phyloP scores from a whole-genome alignment of 2,888 invertebrate species.

The Conomelus anceps region DNA sequence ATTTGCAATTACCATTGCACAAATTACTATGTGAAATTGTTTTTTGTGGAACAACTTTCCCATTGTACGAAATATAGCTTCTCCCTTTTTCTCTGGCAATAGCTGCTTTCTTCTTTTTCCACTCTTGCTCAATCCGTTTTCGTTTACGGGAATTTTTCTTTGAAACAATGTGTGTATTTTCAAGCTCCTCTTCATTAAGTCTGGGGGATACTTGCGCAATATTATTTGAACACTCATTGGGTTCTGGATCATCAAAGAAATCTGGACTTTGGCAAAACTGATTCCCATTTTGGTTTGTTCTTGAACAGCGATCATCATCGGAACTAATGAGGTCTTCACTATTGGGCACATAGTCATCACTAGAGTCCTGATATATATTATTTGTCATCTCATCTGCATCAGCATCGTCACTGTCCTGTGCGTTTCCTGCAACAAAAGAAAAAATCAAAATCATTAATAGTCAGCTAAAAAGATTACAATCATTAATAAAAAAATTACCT shows the following conservation, averaged over 20 bases:
- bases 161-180: not conserved
- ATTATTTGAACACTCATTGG: not conserved
- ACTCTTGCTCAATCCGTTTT: not conserved
- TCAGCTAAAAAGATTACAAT: no score
- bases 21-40: not conserved
- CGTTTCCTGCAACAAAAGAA: no score
- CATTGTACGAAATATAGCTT: constrained; percentile 3
- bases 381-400: no score
- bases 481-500: no score
- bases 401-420: no score
- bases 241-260: not conserved
- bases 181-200: not conserved
- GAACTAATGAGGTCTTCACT: no score
- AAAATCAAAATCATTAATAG: no score
- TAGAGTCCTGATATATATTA: no score
- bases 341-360: no score
- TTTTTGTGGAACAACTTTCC: not conserved
- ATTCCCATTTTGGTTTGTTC: no score
- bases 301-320: no score
- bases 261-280: not conserved
- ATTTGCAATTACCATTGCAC: constrained; percentile 2
- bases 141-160: not conserved
- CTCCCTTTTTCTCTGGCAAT: constrained; percentile 11
- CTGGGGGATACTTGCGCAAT: not conserved
- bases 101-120: constrained; percentile 10